Percentiles rank a stretch among this genome's conserved stretches.
Conservation (phyloP, 2,888 invertebrate species). For the Synanthedon tipuliformis region DNA sequence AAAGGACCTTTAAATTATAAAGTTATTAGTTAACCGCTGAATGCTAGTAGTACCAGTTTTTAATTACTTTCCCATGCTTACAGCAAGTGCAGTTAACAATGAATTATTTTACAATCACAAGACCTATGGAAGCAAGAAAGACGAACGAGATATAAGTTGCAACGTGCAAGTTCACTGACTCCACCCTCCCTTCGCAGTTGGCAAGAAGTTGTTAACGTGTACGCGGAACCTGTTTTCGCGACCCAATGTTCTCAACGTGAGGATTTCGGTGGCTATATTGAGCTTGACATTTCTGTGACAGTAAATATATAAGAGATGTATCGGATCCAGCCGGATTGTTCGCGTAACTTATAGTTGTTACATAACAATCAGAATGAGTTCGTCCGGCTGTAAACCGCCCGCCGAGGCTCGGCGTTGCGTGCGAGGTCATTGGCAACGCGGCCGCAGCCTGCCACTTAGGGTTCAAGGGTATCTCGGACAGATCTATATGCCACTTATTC, state of each 20-base stretch:
- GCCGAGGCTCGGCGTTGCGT: constrained; percentile 49
- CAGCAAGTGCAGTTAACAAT: constrained; percentile 19
- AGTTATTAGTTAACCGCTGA: too few species aligned
- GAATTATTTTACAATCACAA: constrained; percentile 57
- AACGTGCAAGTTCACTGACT: constrained; percentile 65
- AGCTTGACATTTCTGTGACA: constrained; percentile 18
- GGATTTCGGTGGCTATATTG: constrained; percentile 35
- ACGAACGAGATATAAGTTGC: constrained; percentile 47
- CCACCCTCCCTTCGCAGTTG: constrained; percentile 54
- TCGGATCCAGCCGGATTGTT: constrained; percentile 29
- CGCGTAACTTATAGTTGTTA: constrained; percentile 52
- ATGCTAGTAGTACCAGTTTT: neutral
- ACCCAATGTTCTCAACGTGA: constrained; percentile 42
- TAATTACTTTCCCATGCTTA: constrained; percentile 6
- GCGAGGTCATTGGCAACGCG: constrained; percentile 73
- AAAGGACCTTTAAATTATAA: too few species aligned
- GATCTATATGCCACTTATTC: constrained; percentile 46
- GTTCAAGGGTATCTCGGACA: constrained; percentile 64
- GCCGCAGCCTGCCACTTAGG: constrained; percentile 70
- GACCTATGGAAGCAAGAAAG: constrained; percentile 48
- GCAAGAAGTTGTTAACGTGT: constrained; percentile 59
- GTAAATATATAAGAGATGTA: constrained; percentile 23
- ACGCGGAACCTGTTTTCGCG: constrained; percentile 59
- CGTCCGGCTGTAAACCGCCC: constrained; percentile 12
- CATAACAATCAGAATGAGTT: constrained; percentile 56